Percentiles rank a stretch among this genome's conserved stretches.
These are phyloP conservation scores for Proteles cristata DNA, from an alignment of 2,113 vertebrate genomes.

Conservation along the genomic window DNA sequence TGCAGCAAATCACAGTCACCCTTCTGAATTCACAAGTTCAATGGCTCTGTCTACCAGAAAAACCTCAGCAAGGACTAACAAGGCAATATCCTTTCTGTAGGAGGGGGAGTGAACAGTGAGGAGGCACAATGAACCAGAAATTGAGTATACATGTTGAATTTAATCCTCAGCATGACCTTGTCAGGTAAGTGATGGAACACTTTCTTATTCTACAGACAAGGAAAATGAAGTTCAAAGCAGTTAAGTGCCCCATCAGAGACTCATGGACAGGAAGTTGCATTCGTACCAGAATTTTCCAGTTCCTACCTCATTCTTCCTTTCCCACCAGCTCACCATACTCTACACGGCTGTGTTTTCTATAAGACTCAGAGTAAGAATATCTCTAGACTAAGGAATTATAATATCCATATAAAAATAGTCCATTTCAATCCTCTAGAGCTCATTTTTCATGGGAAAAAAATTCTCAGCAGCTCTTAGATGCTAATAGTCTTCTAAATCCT, in stretches of 20 bases:
- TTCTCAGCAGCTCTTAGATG: not conserved
- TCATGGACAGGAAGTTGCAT: too few species aligned
- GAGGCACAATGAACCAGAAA: not conserved
- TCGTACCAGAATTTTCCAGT: not conserved
- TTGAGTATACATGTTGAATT: not conserved
- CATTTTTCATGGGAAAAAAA: not conserved
- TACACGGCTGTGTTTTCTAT: not conserved
- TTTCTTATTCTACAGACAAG: not conserved
- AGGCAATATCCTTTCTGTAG: not conserved
- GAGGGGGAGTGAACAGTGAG: not conserved
- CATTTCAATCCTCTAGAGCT: not conserved
- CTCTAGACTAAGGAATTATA: not conserved
- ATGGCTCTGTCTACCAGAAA: slow-evolving; percentile 28
- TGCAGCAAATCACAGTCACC: slow-evolving; percentile 57
- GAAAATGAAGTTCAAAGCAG: not conserved
- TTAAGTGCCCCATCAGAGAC: not conserved
- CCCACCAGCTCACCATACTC: not conserved
- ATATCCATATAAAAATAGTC: not conserved
- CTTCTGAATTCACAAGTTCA: slow-evolving; percentile 39
- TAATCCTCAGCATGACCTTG: not conserved
- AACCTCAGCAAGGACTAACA: not conserved
- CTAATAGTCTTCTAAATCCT: not conserved
- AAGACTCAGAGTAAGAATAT: not conserved
- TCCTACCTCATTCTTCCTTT: not conserved
- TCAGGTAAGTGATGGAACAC: not conserved